Conservation (phyloP, 2,888 invertebrate genomes). For the Dromius quadrimaculatus region DNA sequence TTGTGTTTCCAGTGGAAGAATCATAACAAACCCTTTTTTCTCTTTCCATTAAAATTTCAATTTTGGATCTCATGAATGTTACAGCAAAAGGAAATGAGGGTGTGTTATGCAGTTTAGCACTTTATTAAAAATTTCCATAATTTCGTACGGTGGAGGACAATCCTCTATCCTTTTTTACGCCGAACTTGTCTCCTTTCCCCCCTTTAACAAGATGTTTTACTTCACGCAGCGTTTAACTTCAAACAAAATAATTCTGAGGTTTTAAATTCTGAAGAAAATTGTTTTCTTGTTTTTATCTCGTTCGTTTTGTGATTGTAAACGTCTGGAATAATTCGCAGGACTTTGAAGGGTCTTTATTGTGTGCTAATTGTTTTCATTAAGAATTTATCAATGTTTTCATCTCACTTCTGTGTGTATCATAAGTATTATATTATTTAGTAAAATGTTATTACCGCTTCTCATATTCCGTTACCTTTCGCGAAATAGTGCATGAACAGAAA, state of each 20-base stretch:
- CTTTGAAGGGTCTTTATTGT: neutral
- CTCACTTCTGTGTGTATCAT: neutral
- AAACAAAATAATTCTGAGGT: neutral
- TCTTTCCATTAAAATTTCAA: slow-evolving; percentile 50
- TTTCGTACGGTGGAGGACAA: neutral
- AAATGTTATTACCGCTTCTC: neutral
- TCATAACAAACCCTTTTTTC: slow-evolving; percentile 34
- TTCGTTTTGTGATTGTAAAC: neutral
- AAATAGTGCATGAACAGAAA: no score
- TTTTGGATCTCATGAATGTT: slow-evolving; percentile 51
- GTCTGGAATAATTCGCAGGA: neutral
- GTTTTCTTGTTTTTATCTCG: neutral
- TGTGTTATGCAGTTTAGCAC: slow-evolving; percentile 49
- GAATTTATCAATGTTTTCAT: neutral
- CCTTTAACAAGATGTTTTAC: neutral
- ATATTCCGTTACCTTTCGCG: neutral
- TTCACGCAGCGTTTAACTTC: neutral
- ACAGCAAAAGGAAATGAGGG: slow-evolving; percentile 42
- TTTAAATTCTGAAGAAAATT: no score
- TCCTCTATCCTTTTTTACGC: neutral
- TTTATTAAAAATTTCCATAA: slow-evolving; percentile 52
- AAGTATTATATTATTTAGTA: no score
- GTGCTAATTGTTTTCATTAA: neutral
- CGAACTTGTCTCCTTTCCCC: neutral
- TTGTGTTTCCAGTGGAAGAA: no score